Percentiles rank a stretch among this genome's conserved stretches.
phyloP scores from a whole-genome alignment of 2,888 invertebrate species.

The Acronicta leporina region DNA sequence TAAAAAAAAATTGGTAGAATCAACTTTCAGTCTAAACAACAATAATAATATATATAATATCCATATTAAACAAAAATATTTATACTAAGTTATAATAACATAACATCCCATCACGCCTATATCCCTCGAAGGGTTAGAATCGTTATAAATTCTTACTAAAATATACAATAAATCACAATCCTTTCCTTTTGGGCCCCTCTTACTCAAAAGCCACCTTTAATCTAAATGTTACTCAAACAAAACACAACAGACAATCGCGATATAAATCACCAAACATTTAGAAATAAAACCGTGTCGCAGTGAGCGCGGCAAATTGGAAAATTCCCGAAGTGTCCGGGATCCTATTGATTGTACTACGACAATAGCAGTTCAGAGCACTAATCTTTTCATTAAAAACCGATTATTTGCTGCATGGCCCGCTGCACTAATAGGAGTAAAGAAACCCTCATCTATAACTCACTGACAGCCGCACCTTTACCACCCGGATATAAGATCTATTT shows the following conservation, averaged over 20 bases:
- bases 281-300: slow-evolving; percentile 66
- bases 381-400: slow-evolving; percentile 89
- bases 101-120: too few species aligned
- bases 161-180: slow-evolving; percentile 42
- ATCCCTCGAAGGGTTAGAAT: too few species aligned
- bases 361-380: slow-evolving; percentile 79
- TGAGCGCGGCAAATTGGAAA: slow-evolving; percentile 80
- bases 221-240: slow-evolving; percentile 52
- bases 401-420: slow-evolving; percentile 85
- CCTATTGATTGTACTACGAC: slow-evolving; percentile 78
- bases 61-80: neutral
- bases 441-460: slow-evolving; percentile 58
- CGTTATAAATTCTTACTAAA: slow-evolving; percentile 22
- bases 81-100: neutral
- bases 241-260: slow-evolving; percentile 47
- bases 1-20: too few species aligned
- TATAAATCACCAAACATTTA: slow-evolving; percentile 57
- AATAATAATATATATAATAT: too few species aligned
- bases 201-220: slow-evolving; percentile 47
- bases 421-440: slow-evolving; percentile 86
- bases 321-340: slow-evolving; percentile 81
- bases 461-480: slow-evolving; percentile 51
- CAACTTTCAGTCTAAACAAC: neutral
- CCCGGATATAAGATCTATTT: slow-evolving; percentile 56
- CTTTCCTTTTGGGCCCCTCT: slow-evolving; percentile 31